These are phyloP conservation scores for Opisthograptis luteolata DNA, from an alignment of 2,888 invertebrate species.

Conservation along the genomic window DNA sequence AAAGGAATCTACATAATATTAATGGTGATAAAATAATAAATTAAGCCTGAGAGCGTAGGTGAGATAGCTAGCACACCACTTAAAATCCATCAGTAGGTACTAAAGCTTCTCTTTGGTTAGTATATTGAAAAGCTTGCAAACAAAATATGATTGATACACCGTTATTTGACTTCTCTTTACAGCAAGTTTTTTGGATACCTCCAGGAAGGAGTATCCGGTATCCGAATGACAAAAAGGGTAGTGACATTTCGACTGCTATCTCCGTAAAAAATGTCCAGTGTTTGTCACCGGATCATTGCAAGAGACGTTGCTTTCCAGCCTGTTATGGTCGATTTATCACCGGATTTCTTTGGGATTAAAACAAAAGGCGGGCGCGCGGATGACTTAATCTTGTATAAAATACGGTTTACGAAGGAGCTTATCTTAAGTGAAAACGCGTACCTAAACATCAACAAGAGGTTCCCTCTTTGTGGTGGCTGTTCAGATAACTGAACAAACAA, in stretches of 20 bases:
- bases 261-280: conserved; percentile 11
- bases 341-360: conserved; percentile 58
- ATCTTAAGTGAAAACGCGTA: conserved; percentile 64
- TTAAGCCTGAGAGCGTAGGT: too few species aligned
- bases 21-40: too few species aligned
- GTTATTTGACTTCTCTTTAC: background rate
- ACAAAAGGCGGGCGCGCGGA: conserved; percentile 52
- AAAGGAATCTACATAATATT: too few species aligned
- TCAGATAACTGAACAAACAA: conserved; percentile 43
- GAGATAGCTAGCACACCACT: too few species aligned
- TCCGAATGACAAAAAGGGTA: background rate
- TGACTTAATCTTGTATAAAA: conserved; percentile 66
- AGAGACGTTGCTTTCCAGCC: conserved; percentile 36
- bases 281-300: conserved; percentile 37
- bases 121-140: too few species aligned
- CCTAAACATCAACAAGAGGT: conserved; percentile 54
- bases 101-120: too few species aligned
- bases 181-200: background rate
- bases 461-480: conserved; percentile 45
- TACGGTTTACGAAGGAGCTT: conserved; percentile 56
- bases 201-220: too few species aligned
- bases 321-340: conserved; percentile 57
- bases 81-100: too few species aligned
- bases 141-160: too few species aligned
- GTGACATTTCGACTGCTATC: conserved; percentile 8